A percentile compares a stretch with the other conserved stretches of the same genome.
phyloP scores from a whole-genome alignment of 2,113 vertebrate genomes.

The Leucoraja erinaceus region DNA sequence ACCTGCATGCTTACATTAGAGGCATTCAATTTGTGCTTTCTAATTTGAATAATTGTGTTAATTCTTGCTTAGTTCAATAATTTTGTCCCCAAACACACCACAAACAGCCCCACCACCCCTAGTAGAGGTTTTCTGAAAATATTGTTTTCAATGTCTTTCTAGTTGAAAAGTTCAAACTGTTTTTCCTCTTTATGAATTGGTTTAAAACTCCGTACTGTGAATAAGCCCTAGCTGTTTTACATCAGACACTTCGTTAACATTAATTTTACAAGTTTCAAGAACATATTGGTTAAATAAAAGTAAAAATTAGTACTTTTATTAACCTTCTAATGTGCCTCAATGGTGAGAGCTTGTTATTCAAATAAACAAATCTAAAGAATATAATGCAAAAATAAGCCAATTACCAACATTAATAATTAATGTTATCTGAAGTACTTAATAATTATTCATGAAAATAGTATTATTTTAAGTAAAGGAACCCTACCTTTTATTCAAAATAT shows the following conservation, averaged over 20 bases:
- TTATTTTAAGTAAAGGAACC: neutral
- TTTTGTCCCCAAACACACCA: neutral
- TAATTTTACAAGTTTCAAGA: neutral
- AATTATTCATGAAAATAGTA: neutral
- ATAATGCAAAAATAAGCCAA: neutral
- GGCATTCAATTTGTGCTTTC: neutral
- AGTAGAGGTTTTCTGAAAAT: neutral
- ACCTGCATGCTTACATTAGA: neutral
- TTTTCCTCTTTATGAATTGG: slow-evolving; percentile 1
- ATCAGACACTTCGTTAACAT: neutral
- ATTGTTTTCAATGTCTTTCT: slow-evolving; percentile 33
- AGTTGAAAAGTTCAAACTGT: slow-evolving; percentile 24
- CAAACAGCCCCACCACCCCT: too few species aligned
- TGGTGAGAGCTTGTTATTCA: neutral
- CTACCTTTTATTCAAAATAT: neutral
- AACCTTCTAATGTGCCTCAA: neutral
- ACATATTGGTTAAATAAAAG: neutral
- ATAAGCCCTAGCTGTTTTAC: neutral
- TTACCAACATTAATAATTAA: neutral
- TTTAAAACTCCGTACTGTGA: slow-evolving; percentile 14
- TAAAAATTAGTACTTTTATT: neutral
- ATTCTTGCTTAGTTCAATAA: neutral
- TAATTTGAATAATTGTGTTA: neutral
- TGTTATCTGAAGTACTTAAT: neutral
- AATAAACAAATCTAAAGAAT: neutral